Base-by-base conservation (phyloP, 1,140 invertebrate species). In the Phymastichus coffea region DNA sequence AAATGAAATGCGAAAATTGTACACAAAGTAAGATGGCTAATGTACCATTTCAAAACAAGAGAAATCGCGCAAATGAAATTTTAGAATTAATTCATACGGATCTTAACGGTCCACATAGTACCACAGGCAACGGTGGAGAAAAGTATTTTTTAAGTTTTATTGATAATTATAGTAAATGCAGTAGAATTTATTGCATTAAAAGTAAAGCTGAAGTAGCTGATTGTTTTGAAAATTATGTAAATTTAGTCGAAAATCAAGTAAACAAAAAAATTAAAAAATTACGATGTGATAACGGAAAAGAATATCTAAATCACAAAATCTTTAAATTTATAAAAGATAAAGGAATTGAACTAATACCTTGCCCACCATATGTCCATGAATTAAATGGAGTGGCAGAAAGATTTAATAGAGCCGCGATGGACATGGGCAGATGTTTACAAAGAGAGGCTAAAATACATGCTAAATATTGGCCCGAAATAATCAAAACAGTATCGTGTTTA, bases 371-470 rank as follows among this genome's bases (percentile, higher is more conserved):
- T 26, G 20, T 15, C 1, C 56, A 47, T 23, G 33, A 49, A 49
- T 28, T 38, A 23, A 58, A 58, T 30, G 46, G 56, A 17, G 12
- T 17, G 28, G 47, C 56, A 12, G 56, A 43, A 14, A 28, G 52
- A 19, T 54, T 30, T n/a, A 54, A 54, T 38, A 26, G 53, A 46
- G 22, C 53, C 1, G n/a, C 33, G 12, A 56, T 56, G 28, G 41
- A 56, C n/a, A n/a, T n/a, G n/a, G n/a, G n/a, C n/a, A n/a, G n/a
- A n/a, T n/a, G n/a, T n/a, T n/a, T n/a, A n/a, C 15, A 25, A n/a
- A n/a, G 22, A 3, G 56, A 59, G 20, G 20, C 57, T 22, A 52
- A 41, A 7, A 26, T 49, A 28, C 1, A 51, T 6, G 44, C 14
- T 12, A n/a, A 44, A 17, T 51, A 41, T 44, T 59, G 57, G n/a